phyloP scores from a whole-genome alignment of 2,797 vertebrate species.

The Mustela erminea region DNA sequence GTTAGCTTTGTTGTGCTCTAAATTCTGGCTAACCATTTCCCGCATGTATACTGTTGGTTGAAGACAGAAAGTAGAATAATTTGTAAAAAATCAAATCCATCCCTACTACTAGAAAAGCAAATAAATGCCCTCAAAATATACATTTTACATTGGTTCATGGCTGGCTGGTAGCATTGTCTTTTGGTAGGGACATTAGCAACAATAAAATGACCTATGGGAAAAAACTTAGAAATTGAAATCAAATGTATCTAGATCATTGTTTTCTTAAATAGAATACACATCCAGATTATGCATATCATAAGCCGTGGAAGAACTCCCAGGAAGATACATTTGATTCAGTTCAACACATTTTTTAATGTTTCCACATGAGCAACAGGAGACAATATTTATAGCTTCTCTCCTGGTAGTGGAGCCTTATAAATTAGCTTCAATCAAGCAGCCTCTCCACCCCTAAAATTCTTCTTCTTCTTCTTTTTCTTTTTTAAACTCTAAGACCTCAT shows the following conservation, averaged over 20 bases:
- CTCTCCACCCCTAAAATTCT: background rate
- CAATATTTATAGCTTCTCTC: constrained; percentile 65
- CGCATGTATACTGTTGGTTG: constrained; percentile 9
- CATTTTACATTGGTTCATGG: background rate
- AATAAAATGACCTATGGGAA: background rate
- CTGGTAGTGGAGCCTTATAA: background rate
- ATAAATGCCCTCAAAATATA: background rate
- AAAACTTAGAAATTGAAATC: background rate
- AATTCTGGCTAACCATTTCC: constrained; percentile 29
- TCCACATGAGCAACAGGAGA: constrained; percentile 22
- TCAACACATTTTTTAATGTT: constrained; percentile 64
- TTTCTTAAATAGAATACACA: constrained; percentile 23
- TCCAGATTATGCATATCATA: constrained; percentile 5
- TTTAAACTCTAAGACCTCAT: constrained; percentile 37
- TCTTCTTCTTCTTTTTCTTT: background rate
- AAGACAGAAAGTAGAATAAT: constrained; percentile 42
- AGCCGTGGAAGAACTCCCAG: background rate
- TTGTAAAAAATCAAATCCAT: constrained; percentile 44
- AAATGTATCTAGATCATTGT: background rate
- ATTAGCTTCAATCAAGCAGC: constrained; percentile 61
- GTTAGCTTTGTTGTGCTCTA: constrained; percentile 40
- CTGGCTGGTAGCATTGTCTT: background rate
- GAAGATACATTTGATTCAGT: constrained; percentile 43
- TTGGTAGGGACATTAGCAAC: constrained; percentile 23
- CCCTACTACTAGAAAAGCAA: constrained; percentile 33